A percentile compares a stretch with the other conserved stretches of the same genome.
These are phyloP conservation scores for Scophthalmus maximus DNA, from an alignment of 2,113 vertebrate genomes.

Conservation along the genomic window DNA sequence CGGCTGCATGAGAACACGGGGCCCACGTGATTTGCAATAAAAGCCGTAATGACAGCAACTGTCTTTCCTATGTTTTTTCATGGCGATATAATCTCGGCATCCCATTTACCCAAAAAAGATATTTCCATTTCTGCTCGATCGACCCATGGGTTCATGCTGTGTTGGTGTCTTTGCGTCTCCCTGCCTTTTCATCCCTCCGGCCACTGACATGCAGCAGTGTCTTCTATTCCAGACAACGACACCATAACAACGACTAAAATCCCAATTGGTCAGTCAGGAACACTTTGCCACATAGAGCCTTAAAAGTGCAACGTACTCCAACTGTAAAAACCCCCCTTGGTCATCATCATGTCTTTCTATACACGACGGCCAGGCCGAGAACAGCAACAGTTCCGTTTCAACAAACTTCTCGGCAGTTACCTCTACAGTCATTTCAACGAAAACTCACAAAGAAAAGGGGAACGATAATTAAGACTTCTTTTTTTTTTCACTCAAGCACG, in stretches of 20 bases:
- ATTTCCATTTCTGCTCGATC: constrained; percentile 32
- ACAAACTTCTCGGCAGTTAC: constrained; percentile 27
- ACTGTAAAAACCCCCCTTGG: constrained; percentile 61
- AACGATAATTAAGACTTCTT: constrained; percentile 15
- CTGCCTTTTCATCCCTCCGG: background rate
- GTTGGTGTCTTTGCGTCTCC: background rate
- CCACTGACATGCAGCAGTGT: background rate
- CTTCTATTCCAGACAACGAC: background rate
- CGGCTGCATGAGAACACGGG: background rate
- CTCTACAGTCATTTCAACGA: background rate
- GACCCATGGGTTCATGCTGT: background rate
- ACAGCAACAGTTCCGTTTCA: constrained; percentile 42
- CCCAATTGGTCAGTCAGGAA: constrained; percentile 26
- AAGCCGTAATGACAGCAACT: constrained; percentile 42
- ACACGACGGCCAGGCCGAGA: background rate
- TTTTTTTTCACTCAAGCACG: constrained; percentile 6
- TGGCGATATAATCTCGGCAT: constrained; percentile 39
- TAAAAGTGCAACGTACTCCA: no score
- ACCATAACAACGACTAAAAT: constrained; percentile 29
- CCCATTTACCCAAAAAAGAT: constrained; percentile 16
- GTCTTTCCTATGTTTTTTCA: constrained; percentile 19
- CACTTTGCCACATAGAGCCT: no score
- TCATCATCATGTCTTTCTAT: constrained; percentile 39
- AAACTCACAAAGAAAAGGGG: constrained; percentile 14
- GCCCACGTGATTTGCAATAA: constrained; percentile 39